Evolutionary conservation across 2,113 vertebrate genomes (phyloP).

Genomic region (rabbit (Oryctolagus cuniculus)): DNA sequence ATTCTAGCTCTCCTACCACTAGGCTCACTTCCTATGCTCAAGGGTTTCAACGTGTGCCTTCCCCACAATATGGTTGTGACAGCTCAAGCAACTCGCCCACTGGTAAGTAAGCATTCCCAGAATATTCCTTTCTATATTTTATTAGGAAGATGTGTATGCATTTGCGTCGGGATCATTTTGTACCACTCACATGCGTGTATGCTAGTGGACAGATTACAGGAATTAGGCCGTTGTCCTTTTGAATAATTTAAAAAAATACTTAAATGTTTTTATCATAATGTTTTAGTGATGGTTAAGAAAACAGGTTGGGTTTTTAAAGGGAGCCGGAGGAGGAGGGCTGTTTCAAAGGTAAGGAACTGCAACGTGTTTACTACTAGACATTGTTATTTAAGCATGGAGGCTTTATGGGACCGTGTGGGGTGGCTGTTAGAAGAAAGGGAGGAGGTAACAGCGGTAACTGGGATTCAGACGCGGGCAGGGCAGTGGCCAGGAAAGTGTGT

Average conservation of each 20-base stretch:
- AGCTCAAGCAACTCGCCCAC: constrained; percentile 15
- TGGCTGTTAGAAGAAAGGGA: neutral
- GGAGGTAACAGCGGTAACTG: neutral
- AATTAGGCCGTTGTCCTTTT: constrained; percentile 29
- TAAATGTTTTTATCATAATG: constrained; percentile 21
- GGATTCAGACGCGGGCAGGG: neutral
- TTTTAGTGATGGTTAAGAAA: constrained; percentile 60
- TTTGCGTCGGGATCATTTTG: neutral
- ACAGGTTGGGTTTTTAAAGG: neutral
- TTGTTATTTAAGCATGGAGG: neutral
- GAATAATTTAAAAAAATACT: constrained; percentile 52
- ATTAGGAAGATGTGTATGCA: neutral
- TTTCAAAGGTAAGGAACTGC: constrained; percentile 8
- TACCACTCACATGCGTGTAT: neutral
- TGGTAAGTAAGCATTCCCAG: constrained; percentile 72
- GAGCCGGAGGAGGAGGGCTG: neutral
- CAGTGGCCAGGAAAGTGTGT: neutral
- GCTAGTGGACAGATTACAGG: neutral
- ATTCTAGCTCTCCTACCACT: neutral
- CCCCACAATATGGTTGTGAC: neutral
- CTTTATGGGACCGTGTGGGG: neutral
- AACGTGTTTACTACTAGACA: neutral
- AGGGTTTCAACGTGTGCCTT: neutral
- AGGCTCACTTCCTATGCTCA: neutral
- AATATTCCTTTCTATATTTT: constrained; percentile 47